These are phyloP conservation scores for Smutsia gigantea DNA, from an alignment of 2,797 vertebrate species.

Conservation along the genomic window DNA sequence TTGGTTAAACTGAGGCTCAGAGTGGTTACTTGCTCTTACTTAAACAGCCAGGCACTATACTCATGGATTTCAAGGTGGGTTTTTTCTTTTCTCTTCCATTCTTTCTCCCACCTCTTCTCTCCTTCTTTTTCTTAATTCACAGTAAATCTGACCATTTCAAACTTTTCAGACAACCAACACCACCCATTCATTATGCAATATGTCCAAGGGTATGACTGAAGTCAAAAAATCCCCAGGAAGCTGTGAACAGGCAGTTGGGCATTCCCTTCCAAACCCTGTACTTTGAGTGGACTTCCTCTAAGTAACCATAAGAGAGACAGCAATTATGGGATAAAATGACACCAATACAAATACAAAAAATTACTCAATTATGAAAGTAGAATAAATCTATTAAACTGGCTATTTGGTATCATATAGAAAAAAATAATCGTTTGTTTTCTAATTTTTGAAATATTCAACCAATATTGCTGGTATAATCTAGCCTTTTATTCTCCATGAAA, in stretches of 20 bases:
- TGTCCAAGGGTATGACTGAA: neutral
- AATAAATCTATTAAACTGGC: constrained; percentile 21
- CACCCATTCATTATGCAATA: neutral
- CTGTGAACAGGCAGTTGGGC: neutral
- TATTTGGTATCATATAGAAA: neutral
- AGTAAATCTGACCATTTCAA: neutral
- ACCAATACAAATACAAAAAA: neutral
- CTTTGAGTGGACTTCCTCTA: constrained; percentile 6
- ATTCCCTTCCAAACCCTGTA: neutral
- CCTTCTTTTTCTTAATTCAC: neutral
- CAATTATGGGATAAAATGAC: neutral
- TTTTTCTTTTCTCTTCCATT: neutral
- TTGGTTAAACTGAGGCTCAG: neutral
- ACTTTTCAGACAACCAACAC: neutral
- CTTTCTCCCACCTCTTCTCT: neutral
- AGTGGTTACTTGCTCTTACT: neutral
- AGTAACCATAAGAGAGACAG: neutral
- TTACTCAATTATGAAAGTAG: constrained; percentile 33
- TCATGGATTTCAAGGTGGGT: neutral
- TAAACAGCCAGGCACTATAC: neutral
- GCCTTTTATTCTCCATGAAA: neutral
- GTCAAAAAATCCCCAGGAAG: neutral
- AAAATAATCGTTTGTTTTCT: neutral
- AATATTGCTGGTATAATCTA: neutral
- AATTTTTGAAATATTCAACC: neutral